Evolutionary conservation across 2,797 vertebrate species (phyloP).

Genomic region (Odontamblyopus rebecca): DNA sequence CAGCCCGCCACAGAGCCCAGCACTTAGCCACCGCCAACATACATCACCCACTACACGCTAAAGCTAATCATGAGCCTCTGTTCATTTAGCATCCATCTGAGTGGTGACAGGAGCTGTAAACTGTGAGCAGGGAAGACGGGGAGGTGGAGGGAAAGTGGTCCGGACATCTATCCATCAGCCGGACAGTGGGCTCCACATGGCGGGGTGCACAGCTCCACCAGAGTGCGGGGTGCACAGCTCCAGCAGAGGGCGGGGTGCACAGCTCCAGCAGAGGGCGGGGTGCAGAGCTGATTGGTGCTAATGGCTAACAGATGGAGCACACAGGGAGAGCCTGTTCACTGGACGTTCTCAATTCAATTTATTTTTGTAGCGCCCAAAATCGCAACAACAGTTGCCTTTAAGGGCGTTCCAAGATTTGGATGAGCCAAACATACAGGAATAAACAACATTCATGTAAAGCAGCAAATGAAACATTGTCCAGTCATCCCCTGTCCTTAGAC

Average conservation of each 20-base stretch:
- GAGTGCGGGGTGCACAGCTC: constrained; percentile 30
- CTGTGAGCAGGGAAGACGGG: constrained; percentile 36
- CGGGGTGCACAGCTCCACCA: constrained; percentile 19
- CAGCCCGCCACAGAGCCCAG: constrained; percentile 31
- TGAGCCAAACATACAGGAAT: too few relatives aligned
- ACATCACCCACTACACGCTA: constrained; percentile 33
- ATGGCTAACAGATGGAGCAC: constrained; percentile 67
- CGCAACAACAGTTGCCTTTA: too few relatives aligned
- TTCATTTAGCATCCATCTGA: constrained; percentile 69
- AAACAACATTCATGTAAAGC: too few relatives aligned
- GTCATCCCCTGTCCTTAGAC: too few relatives aligned
- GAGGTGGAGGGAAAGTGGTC: constrained; percentile 43
- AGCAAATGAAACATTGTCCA: too few relatives aligned
- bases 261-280: background rate
- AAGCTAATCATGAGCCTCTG: constrained; percentile 58
- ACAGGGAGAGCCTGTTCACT: background rate
- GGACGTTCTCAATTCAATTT: too few relatives aligned
- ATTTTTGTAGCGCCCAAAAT: too few relatives aligned
- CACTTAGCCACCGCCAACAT: constrained; percentile 42
- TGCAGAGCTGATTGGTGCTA: constrained; percentile 59
- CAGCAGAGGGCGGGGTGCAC: constrained; percentile 15
- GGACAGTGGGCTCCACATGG: constrained; percentile 31
- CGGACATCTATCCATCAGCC: constrained; percentile 59
- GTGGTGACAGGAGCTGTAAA: constrained; percentile 56
- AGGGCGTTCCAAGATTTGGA: too few relatives aligned